Percentiles rank a stretch among this genome's conserved stretches.
Conservation (phyloP, 2,113 vertebrate genomes). For the Tyrannus savana region DNA sequence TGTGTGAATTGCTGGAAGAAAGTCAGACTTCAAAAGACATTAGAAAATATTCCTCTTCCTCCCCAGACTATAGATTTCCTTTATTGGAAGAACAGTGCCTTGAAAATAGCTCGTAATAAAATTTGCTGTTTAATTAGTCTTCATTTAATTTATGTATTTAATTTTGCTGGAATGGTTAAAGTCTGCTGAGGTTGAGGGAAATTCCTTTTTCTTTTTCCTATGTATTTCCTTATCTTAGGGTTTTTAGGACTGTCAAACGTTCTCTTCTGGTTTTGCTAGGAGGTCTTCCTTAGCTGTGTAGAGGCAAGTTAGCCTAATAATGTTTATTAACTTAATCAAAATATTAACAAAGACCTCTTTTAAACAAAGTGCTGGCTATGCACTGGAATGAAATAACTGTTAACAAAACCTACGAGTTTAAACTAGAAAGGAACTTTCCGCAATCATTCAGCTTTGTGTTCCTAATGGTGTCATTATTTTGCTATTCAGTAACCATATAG, state of each 20-base stretch:
- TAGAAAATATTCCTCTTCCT: not conserved
- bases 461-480: not conserved
- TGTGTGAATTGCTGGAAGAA: not conserved
- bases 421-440: not conserved
- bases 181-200: not conserved
- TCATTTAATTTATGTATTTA: constrained; percentile 48
- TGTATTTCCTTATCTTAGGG: not conserved
- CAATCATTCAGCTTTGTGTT: not conserved
- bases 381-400: constrained; percentile 34
- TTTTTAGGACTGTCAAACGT: not conserved
- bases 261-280: not conserved
- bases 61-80: constrained; percentile 18
- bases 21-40: not conserved
- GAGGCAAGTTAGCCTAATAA: constrained; percentile 27
- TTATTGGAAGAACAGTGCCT: constrained; percentile 30
- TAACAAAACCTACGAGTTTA: constrained; percentile 17
- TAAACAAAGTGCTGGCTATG: constrained; percentile 45
- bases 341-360: constrained; percentile 56
- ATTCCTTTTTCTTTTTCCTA: not conserved
- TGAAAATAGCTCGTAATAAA: constrained; percentile 28
- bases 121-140: constrained; percentile 42
- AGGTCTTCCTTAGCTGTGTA: constrained; percentile 1
- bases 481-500: not conserved
- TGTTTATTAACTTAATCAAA: constrained; percentile 58
- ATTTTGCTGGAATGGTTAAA: constrained; percentile 13